Evolutionary conservation across 2,113 vertebrate genomes (phyloP), one percentile per base, ranked within the genome.

Genomic region (Platysternon megacephalum): DNA sequence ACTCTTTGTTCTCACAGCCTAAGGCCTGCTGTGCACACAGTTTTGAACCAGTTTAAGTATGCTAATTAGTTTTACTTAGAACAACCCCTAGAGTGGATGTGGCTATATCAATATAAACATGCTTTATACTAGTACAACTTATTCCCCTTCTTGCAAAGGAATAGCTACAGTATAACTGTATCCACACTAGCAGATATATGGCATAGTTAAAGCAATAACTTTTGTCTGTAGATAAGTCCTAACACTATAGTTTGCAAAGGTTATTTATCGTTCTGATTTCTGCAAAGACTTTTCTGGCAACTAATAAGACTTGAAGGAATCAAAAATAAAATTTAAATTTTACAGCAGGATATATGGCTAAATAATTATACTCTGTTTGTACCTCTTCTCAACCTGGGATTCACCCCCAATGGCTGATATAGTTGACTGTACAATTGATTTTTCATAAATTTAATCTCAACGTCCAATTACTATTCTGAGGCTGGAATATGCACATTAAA

Each of bases 341-440:
- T 49, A 49, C 29, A 87, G 87, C 82, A 93, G 89, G 83, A 89
- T 93, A 65, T 90, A 96, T 3, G 52, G 51, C 83, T 90, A 89
- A 93, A 94, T 74, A 89, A 96, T 95, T 92, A 94, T 88, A 92
- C 22, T 94, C 72, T 90, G 39, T 86, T 84, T 93, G 32, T 84
- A 90, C 72, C 82, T 93, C 85, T 87, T 94, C 89, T 92, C 93
- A 95, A 94, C 96, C 85, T 95, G 82, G 91, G 91, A 68, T 35
- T 87, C 90, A 89, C 91, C 90, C 49, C 93, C 95, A 92, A 93
- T 81, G 91, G 94, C 39, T 94, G 91, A 97, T 94, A 96, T 88
- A 95, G 90, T 95, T 97, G 94, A 97, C 95, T 95, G 84, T 51
- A 90, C 93, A 95, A 97, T 96, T 97, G 90, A 97, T 97, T 97